Conservation (phyloP, 2,888 invertebrate genomes). For the Eristalis intricaria region DNA sequence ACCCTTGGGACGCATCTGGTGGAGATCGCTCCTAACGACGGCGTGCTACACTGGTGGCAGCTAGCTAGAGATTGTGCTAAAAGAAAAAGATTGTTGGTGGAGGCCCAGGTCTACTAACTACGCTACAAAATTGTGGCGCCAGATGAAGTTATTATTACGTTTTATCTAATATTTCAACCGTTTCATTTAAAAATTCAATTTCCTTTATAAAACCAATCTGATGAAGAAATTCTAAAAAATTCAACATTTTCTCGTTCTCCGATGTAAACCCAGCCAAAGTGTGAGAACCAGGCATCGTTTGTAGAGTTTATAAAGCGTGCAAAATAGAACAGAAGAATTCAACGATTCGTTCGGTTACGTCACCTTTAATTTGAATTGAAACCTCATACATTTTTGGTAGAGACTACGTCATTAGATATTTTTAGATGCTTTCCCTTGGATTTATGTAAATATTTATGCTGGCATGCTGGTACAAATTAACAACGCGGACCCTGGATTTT, state of each 20-base stretch:
- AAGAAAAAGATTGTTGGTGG: no score
- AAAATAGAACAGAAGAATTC: conserved; percentile 1
- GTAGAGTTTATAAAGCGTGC: conserved; percentile 31
- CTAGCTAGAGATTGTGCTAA: no score
- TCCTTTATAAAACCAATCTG: no score
- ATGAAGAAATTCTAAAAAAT: not conserved
- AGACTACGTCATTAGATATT: conserved; percentile 64
- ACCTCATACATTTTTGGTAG: conserved; percentile 12
- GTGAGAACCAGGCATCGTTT: not conserved
- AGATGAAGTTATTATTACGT: no score
- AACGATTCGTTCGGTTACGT: conserved; percentile 58
- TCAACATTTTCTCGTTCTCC: not conserved
- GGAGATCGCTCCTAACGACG: no score
- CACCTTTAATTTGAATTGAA: conserved; percentile 53
- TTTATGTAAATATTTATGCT: conserved; percentile 60
- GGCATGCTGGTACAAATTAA: conserved; percentile 9
- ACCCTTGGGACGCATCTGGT: no score
- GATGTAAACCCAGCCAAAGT: conserved; percentile 20
- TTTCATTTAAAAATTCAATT: not conserved
- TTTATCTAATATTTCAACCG: no score
- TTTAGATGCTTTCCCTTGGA: conserved; percentile 50
- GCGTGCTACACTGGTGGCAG: no score
- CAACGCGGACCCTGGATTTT: conserved; percentile 12
- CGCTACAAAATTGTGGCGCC: no score
- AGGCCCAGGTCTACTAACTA: no score